A percentile compares a stretch with the other conserved stretches of the same genome.
Conservation (phyloP, 2,888 invertebrate species). For the Drosophila niveifrons region DNA sequence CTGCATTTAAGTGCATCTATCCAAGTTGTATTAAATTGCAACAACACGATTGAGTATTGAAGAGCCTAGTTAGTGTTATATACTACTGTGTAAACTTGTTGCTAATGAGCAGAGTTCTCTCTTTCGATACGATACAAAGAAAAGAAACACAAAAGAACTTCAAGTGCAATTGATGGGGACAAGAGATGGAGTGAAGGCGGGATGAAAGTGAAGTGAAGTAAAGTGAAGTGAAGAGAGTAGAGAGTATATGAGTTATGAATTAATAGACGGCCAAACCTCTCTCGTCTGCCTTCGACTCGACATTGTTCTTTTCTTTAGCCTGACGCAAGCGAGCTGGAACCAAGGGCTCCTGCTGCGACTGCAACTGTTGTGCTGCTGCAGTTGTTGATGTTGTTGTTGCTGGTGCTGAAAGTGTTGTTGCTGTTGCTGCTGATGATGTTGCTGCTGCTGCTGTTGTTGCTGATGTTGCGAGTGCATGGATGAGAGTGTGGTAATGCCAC, state of each 20-base stretch:
- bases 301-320: constrained; percentile 88
- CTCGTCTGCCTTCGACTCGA: constrained; percentile 89
- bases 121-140: constrained; percentile 15
- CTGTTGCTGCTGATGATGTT: constrained; percentile 60
- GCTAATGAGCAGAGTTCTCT: constrained; percentile 1
- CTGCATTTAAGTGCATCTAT: background rate
- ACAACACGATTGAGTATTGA: constrained; percentile 3
- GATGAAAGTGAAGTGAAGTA: background rate
- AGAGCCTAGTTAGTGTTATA: background rate
- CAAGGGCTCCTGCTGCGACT: constrained; percentile 86
- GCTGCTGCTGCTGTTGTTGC: constrained; percentile 59
- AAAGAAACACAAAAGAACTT: constrained; percentile 37
- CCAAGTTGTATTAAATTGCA: background rate
- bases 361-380: constrained; percentile 56
- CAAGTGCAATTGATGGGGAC: constrained; percentile 13
- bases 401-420: constrained; percentile 67
- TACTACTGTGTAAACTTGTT: constrained; percentile 3
- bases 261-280: constrained; percentile 86
- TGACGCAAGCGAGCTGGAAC: constrained; percentile 87
- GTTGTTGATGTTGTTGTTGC: constrained; percentile 55
- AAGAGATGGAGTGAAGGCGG: constrained; percentile 6
- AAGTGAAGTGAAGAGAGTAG: constrained; percentile 3
- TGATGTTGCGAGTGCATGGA: constrained; percentile 86
- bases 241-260: constrained; percentile 34
- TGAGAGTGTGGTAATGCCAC: constrained; percentile 92